Evolutionary conservation across 2,888 invertebrate species (phyloP).

Genomic region (Sussaba pulchella): DNA sequence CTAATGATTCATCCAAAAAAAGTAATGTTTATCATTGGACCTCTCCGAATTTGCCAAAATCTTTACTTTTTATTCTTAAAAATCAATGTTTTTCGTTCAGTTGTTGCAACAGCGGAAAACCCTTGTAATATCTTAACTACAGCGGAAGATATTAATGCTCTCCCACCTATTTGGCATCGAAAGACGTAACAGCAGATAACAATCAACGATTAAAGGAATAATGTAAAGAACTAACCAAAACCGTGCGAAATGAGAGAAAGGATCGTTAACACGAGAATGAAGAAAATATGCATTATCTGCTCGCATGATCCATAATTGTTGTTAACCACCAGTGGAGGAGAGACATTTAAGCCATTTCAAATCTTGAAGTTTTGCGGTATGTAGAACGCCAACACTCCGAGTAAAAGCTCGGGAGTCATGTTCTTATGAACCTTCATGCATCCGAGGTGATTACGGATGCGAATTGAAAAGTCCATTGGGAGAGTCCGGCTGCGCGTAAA

Average conservation of each 20-base stretch:
- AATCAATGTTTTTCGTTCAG: no score
- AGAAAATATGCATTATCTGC: slow-evolving; percentile 39
- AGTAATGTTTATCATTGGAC: no score
- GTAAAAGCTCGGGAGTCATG: slow-evolving; percentile 19
- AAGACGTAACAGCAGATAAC: no score
- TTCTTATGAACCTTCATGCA: slow-evolving; percentile 15
- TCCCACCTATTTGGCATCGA: no score
- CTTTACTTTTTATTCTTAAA: no score
- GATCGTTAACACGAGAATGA: neutral
- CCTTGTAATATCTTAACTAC: no score
- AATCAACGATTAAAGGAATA: no score
- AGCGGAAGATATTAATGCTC: no score
- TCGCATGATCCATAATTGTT: slow-evolving; percentile 28
- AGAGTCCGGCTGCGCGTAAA: slow-evolving; percentile 43
- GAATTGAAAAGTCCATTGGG: slow-evolving; percentile 48
- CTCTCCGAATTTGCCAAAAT: no score
- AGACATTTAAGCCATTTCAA: slow-evolving; percentile 2
- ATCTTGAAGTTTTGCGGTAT: slow-evolving; percentile 21
- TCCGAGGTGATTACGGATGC: slow-evolving; percentile 24
- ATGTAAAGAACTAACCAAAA: neutral
- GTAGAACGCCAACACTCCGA: slow-evolving; percentile 27
- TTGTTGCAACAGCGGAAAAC: no score
- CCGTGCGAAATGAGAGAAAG: neutral
- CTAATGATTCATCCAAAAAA: no score
- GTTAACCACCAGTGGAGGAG: neutral